Percentiles rank a stretch among this genome's conserved stretches.
Evolutionary conservation across 2,113 vertebrate species (phyloP).

Genomic region (Raja brachyura): DNA sequence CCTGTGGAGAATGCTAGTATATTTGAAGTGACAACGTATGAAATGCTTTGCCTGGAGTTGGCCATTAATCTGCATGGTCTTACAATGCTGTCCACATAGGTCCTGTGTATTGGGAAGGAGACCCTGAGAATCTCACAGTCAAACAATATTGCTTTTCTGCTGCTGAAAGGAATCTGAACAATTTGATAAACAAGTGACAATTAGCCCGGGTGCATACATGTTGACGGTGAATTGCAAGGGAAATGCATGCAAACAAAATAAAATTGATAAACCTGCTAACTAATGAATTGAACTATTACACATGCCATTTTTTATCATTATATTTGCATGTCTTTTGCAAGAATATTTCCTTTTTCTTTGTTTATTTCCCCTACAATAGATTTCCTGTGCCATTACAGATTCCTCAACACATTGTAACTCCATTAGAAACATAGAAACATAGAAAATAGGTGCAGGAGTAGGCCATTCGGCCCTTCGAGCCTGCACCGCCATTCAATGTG

Average conservation of each 20-base stretch:
- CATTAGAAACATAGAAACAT: too few species aligned
- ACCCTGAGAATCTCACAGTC: background rate
- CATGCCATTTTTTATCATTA: background rate
- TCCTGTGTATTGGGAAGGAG: background rate
- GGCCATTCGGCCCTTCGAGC: too few species aligned
- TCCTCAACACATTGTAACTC: background rate
- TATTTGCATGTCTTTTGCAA: background rate
- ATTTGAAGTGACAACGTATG: background rate
- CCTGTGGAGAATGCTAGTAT: conserved; percentile 28
- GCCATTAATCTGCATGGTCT: background rate
- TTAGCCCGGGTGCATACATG: background rate
- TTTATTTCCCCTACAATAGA: background rate
- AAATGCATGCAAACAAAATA: background rate
- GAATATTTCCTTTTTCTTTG: too few species aligned
- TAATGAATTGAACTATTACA: background rate
- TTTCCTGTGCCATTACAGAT: background rate
- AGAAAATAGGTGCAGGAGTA: too few species aligned
- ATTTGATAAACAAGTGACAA: background rate
- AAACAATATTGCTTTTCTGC: background rate
- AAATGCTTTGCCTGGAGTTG: background rate
- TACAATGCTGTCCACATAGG: background rate
- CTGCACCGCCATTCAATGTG: too few species aligned
- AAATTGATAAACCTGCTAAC: background rate
- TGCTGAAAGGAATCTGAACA: background rate
- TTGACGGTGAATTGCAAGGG: background rate